Evolutionary conservation across 2,888 invertebrate species (phyloP), one percentile per base, ranked within the genome.

Genomic region (Sarcophaga rosellei): DNA sequence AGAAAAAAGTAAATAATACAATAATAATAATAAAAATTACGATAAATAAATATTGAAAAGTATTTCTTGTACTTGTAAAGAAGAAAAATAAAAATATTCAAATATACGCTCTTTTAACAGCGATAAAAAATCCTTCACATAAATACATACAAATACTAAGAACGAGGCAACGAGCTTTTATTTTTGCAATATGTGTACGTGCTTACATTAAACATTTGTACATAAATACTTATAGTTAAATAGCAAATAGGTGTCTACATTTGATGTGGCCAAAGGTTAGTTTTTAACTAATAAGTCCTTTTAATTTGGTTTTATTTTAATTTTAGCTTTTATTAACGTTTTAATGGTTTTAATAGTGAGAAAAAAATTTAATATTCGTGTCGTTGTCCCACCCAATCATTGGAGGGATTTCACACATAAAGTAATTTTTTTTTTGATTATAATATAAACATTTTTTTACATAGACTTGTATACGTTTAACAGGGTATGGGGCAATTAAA

Each of bases 351-450:
- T 25, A n/a, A 61, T 61, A 4, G n/a, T 12, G 15, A 59, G 35
- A 0, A 72, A 23, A 15, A 12, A 35, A 25, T 57, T 47, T 76
- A 53, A 53, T 15, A 65, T 44, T 76, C 35, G 53, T 75, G 75
- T 57, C 65, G 35, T 76, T 76, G 75, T 76, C 65, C 75, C 75
- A 76, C 75, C 65, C 65, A 76, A 76, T 76, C 65, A 35, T 76
- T 76, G 75, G 75, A 76, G 74, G 75, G 65, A 76, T 65, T 66
- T 65, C 35, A 66, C 75, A 65, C 20, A 74, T 25, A 63, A 47
- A 75, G n/a, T 57, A n/a, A n/a, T n/a, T n/a, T 20, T 66, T 76
- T 53, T 75, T 65, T 75, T 75, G 74, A 75, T 75, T 75, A 75
- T 75, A 65, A 76, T 76, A 35, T 76, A 75, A 20, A 57, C n/a